Evolutionary conservation across 2,797 vertebrate genomes (phyloP).

Genomic region (Acipenser transmontanus): DNA sequence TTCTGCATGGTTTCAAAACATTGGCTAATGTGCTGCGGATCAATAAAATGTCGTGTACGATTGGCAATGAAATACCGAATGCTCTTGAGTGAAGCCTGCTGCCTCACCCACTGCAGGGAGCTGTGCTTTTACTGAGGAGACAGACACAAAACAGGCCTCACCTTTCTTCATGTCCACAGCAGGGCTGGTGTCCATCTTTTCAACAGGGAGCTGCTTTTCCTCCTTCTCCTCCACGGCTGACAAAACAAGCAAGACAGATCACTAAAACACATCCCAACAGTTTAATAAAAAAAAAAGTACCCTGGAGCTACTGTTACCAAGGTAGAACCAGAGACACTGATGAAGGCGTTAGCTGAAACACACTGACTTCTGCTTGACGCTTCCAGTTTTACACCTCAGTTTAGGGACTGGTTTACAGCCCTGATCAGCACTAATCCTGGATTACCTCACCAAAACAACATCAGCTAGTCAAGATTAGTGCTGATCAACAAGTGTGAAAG

Average conservation of each 20-base stretch:
- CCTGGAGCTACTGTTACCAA: neutral
- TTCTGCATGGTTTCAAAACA: too few species aligned
- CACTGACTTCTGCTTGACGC: neutral
- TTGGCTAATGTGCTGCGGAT: too few species aligned
- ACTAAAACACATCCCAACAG: neutral
- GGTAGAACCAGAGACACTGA: neutral
- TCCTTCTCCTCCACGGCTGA: conserved; percentile 55
- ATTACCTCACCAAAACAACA: too few species aligned
- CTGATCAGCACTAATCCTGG: too few species aligned
- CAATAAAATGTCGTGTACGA: too few species aligned
- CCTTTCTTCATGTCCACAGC: conserved; percentile 75
- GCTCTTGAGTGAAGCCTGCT: too few species aligned
- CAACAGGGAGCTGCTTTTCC: conserved; percentile 39
- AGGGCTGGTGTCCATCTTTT: conserved; percentile 58
- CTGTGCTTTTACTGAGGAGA: too few species aligned
- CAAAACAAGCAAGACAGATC: conserved; percentile 1
- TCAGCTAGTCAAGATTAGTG: too few species aligned
- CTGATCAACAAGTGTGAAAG: too few species aligned
- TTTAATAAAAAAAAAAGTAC: too few species aligned
- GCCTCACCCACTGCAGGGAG: too few species aligned
- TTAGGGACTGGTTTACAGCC: neutral
- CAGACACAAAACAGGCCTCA: conserved; percentile 16
- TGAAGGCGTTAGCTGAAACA: neutral
- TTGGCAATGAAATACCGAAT: too few species aligned
- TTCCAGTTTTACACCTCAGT: neutral